Evolutionary conservation across 1,140 invertebrate genomes (phyloP), one percentile per base, ranked within the genome.

Genomic region (Drosophila hydei): DNA sequence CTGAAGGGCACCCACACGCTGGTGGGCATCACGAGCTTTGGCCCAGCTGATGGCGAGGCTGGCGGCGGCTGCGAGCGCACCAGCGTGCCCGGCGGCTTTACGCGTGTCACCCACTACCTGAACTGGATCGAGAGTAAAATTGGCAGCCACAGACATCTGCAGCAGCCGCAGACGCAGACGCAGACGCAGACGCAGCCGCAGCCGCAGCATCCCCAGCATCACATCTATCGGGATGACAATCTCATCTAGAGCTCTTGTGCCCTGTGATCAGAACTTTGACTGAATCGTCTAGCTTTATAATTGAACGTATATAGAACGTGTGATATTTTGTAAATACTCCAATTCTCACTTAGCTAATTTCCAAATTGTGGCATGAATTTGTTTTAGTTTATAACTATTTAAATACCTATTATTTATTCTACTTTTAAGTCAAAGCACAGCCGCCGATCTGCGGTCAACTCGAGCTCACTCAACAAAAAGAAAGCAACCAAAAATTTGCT

Each of bases 21-120:
- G n/a, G 90, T 91, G 30, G 90, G 90, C 43, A 88, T 91, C 3
- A 91, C 90, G 0, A 91, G 90, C 48, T 91, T 91, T 27, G 90
- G 90, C 1, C 89, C 88, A 0, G 90, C 89, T 11, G 85, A 91
- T 51, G 90, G 79, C 7, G 69, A 59, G 4, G 51, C 69, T 0
- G 80, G 73, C 18, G 76, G 77, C 40, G 81, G 90, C 0, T 91
- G 90, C 52, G 90, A 91, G 8, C 54, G 63, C 14, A 90, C 88
- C 16, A 91, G 74, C 25, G 76, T 90, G 7, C 89, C 90, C 0
- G 90, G 90, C 0, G 90, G 90, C 3, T 91, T 91, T 19, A 91
- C 90, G 0, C 67, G 90, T 16, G 90, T 91, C 12, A 91, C 90
- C 1, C 47, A 90, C 38, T 91, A 91, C 56, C 52, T 91, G 58